Percentiles rank a stretch among this genome's conserved stretches.
phyloP scores from a whole-genome alignment of 2,888 invertebrate genomes.

The Macaria liturata region DNA sequence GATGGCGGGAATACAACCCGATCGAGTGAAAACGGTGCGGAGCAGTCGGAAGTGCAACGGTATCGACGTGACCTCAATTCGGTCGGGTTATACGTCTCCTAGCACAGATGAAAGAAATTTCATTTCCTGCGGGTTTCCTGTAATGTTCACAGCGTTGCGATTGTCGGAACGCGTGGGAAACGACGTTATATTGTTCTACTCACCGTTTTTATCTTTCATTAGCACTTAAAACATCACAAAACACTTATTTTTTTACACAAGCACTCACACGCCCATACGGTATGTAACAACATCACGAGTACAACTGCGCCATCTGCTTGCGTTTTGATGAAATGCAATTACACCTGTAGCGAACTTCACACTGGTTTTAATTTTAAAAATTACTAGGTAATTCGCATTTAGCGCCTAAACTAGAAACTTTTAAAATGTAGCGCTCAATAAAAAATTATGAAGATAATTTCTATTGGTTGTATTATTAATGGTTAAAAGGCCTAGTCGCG shows the following conservation, averaged over 20 bases:
- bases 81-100: slow-evolving; percentile 71
- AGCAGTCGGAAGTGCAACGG: slow-evolving; percentile 53
- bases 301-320: slow-evolving; percentile 78
- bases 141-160: slow-evolving; percentile 51
- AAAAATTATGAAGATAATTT: not conserved
- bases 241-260: slow-evolving; percentile 78
- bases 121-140: slow-evolving; percentile 65
- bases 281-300: slow-evolving; percentile 80
- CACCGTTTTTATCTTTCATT: slow-evolving; percentile 71
- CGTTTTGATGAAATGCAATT: slow-evolving; percentile 54
- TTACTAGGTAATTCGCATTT: slow-evolving; percentile 33
- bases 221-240: slow-evolving; percentile 74
- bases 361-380: slow-evolving; percentile 51
- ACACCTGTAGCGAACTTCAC: slow-evolving; percentile 41
- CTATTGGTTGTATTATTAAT: not conserved
- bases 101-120: slow-evolving; percentile 76
- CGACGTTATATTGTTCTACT: slow-evolving; percentile 55
- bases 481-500: not conserved
- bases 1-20: slow-evolving; percentile 76
- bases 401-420: slow-evolving; percentile 1
- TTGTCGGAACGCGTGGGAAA: slow-evolving; percentile 36
- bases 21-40: slow-evolving; percentile 51
- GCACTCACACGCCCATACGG: slow-evolving; percentile 81
- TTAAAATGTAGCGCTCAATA: not conserved
- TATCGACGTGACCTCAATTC: slow-evolving; percentile 63